Conservation (phyloP, 2,888 invertebrate species). For the Gastrophysa polygoni region DNA sequence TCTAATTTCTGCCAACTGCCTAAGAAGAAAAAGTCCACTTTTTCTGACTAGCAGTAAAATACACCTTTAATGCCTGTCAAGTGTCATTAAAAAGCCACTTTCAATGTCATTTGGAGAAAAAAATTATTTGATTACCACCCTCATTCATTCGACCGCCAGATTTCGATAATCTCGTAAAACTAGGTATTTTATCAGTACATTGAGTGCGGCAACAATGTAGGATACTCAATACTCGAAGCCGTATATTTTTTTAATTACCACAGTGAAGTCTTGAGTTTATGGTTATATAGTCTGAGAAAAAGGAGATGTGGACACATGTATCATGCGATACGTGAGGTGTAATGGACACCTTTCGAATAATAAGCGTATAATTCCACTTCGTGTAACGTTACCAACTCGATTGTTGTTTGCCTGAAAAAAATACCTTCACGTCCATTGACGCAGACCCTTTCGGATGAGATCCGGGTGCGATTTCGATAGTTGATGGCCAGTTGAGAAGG, state of each 20-base stretch:
- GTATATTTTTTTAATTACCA: slow-evolving; percentile 24
- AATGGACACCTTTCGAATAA: slow-evolving; percentile 31
- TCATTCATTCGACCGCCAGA: too few species aligned
- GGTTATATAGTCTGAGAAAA: neutral
- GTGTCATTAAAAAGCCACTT: too few species aligned
- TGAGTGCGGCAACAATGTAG: slow-evolving; percentile 9
- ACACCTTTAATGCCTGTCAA: too few species aligned
- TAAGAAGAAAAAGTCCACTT: too few species aligned
- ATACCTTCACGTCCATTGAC: neutral
- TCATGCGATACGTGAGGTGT: slow-evolving; percentile 29
- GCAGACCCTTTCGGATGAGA: too few species aligned
- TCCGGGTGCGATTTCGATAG: too few species aligned
- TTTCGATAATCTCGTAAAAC: too few species aligned
- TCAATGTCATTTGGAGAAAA: too few species aligned
- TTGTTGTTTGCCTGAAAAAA: neutral
- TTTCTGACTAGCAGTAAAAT: too few species aligned
- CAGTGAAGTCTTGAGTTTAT: slow-evolving; percentile 12
- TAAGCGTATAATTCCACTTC: slow-evolving; percentile 27
- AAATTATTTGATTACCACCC: too few species aligned
- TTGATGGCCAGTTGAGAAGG: too few species aligned
- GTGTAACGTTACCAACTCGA: slow-evolving; percentile 24
- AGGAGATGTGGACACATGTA: slow-evolving; percentile 15
- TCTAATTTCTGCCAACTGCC: too few species aligned
- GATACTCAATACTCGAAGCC: slow-evolving; percentile 23
- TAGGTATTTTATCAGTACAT: neutral